Evolutionary conservation across 2,113 vertebrate species (phyloP), one percentile per base, ranked within the genome.

Genomic region (Isichthys henryi): DNA sequence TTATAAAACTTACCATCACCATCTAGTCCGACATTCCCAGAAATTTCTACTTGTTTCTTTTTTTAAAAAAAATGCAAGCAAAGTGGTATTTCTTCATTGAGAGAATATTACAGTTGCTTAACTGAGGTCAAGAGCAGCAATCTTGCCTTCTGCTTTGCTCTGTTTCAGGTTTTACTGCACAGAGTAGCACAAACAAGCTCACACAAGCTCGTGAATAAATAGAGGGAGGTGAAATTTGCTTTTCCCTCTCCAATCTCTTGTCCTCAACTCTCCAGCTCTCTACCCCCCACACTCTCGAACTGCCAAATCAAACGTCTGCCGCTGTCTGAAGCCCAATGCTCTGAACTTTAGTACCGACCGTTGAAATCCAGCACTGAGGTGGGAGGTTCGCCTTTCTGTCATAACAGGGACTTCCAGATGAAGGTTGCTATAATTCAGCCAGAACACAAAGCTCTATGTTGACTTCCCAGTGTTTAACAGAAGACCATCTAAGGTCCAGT

Each of bases 351-450:
- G 53, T 91, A 91, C 91, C 90, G 88, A 92, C 90, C 21, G 10
- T 93, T 91, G 93, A 94, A 94, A 94, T 94, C 89, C 91, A 88
- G 91, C 93, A 91, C 90, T 48, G 3, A 87, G 88, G 90, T 93
- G 94, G 91, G 91, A 93, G 93, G 15, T 48, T 48, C 11, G 39
- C 82, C 5, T 48, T n/a, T 84, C 74, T 80, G 74, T 80, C 74
- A 43, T 80, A 1, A 80, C 31, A 39, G 74, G 35, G 74, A 80
- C 17, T 80, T 80, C 35, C 74, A 80, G 74, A 15, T 80, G 74
- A 80, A 80, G 35, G 31, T 7, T 80, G 74, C 74, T 80, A 39
- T 80, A 43, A 80, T 43, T 5, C 74, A 19, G 35, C 35, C 82
- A 70, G 56, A 45, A 4, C 80, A 53, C 52, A 85, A 48, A 48